Evolutionary conservation across 2,888 invertebrate genomes (phyloP).

Genomic region (Synergus itoensis): DNA sequence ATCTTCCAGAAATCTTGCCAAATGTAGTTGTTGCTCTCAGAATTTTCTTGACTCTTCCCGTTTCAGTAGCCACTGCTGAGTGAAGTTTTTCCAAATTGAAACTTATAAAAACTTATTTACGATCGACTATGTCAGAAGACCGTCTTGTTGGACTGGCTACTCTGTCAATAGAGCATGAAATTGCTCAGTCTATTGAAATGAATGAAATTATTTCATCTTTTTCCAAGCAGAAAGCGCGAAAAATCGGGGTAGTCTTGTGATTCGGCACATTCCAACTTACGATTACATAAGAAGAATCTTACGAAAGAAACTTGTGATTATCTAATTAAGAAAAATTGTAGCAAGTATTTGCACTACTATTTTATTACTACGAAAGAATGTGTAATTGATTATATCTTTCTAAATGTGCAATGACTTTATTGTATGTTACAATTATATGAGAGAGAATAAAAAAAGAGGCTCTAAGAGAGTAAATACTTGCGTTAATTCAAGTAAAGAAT

Average conservation of each 20-base stretch:
- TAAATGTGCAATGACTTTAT: not conserved
- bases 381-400: not conserved
- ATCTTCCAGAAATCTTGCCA: not conserved
- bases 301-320: not conserved
- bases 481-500: too few relatives aligned
- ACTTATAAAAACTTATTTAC: constrained; percentile 4
- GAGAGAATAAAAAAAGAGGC: too few relatives aligned
- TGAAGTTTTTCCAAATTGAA: not conserved
- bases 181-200: not conserved
- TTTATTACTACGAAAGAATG: not conserved
- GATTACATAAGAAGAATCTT: not conserved
- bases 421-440: too few relatives aligned
- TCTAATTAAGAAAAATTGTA: not conserved
- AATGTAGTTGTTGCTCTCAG: not conserved
- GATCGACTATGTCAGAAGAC: not conserved
- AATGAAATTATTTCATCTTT: not conserved
- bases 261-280: not conserved
- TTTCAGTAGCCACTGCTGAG: not conserved
- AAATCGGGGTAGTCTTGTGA: not conserved
- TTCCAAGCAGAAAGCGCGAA: not conserved
- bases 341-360: not conserved
- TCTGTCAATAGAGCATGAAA: not conserved
- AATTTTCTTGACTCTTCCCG: not conserved
- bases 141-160: not conserved
- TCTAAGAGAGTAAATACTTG: too few relatives aligned